Evolutionary conservation across 2,797 vertebrate genomes (phyloP), one percentile per base, ranked within the genome.

Genomic region (Chelon labrosus): DNA sequence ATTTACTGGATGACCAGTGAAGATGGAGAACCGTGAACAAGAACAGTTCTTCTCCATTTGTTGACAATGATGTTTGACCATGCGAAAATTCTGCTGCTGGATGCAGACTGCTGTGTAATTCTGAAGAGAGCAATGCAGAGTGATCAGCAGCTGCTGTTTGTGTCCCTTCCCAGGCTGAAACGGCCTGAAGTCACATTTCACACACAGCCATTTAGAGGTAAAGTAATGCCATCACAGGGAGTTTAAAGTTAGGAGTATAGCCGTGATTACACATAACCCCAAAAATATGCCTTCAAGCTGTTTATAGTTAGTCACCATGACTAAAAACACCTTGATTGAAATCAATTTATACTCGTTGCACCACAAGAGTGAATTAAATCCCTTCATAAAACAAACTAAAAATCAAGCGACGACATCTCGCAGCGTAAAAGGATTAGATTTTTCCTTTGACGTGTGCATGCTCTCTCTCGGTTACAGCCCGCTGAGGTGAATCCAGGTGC

Each of bases 251-350:
- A 49, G 41, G 12, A 17, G 39, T 55, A 52, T 22, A 42, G 17
- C 41, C 5, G 16, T 65, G 27, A 70, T 55, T 44, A 41, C 9
- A 57, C 22, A 60, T 3, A 37, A 22, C 54, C 57, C 12, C 46
- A 52, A 56, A 35, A 69, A 67, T 31, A 61, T 6, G 25, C 27
- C 71, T 72, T 64, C 25, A 51, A 72, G 71, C 54, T 1, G 54
- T 78, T 73, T 77, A 47, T 53, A 38, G 68, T 65, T 63, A 55
- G 66, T 67, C 60, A 17, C 37, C 47, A 41, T 59, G 69, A 69
- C 19, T 73, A 52, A 65, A 73, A 70, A 8, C 50, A 22, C 12
- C 44, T 17, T 42, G 54, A 77, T 52, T 66, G 35, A 69, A 69
- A 80, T 57, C 13, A 17, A 62, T 55, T 19, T 10, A 55, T 53